Evolutionary conservation across 2,888 invertebrate species (phyloP).

Genomic region (Synergus gifuensis): DNA sequence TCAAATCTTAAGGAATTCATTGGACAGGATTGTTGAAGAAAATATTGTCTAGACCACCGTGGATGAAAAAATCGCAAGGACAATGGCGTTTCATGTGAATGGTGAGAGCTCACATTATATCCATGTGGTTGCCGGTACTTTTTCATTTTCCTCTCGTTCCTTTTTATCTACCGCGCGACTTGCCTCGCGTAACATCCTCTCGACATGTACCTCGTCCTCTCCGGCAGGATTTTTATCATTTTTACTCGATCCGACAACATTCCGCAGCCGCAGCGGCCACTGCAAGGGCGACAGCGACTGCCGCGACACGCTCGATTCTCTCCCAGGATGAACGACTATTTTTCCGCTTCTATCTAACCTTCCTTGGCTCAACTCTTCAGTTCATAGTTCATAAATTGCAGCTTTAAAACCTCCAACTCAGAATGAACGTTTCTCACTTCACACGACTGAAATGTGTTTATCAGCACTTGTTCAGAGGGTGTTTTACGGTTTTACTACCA

Average conservation of each 20-base stretch:
- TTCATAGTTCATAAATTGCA: constrained; percentile 15
- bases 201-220: constrained; percentile 52
- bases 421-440: neutral
- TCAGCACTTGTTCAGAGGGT: neutral
- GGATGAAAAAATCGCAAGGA: constrained; percentile 11
- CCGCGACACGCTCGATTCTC: constrained; percentile 42
- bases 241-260: constrained; percentile 60
- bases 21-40: constrained; percentile 8
- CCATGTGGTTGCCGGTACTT: constrained; percentile 18
- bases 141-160: constrained; percentile 46
- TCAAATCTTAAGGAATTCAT: neutral
- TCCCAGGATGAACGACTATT: constrained; percentile 45
- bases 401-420: neutral
- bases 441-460: neutral
- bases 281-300: constrained; percentile 52
- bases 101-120: constrained; percentile 27
- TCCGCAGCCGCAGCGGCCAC: constrained; percentile 54
- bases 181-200: constrained; percentile 51
- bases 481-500: too few relatives aligned
- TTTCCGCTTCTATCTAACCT: constrained; percentile 41
- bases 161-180: constrained; percentile 46
- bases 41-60: constrained; percentile 26
- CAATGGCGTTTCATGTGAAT: constrained; percentile 25
- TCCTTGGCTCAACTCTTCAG: neutral
- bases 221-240: constrained; percentile 58